phyloP scores from a whole-genome alignment of 2,888 invertebrate species.

The Dynastes grantii region DNA sequence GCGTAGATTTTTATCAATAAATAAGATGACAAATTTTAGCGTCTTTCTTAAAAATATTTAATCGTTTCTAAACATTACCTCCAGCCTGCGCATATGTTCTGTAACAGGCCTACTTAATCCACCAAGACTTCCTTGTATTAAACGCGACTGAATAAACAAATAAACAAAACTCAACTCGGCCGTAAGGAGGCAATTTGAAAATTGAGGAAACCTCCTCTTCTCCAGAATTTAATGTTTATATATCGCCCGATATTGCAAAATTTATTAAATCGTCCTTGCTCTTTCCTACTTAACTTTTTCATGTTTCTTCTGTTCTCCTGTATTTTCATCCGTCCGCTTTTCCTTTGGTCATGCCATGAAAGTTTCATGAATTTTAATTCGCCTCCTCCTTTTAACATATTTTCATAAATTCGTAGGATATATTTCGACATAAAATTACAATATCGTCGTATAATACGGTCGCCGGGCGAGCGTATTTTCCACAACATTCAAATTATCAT shows the following conservation, averaged over 20 bases:
- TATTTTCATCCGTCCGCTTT: neutral
- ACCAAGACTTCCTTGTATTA: too few relatives aligned
- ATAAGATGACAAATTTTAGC: too few relatives aligned
- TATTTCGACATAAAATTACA: constrained; percentile 43
- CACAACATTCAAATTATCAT: constrained; percentile 50
- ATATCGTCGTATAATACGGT: constrained; percentile 40
- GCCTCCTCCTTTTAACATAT: constrained; percentile 1
- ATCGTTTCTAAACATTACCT: too few relatives aligned
- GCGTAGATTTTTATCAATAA: too few relatives aligned
- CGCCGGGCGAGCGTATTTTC: constrained; percentile 32
- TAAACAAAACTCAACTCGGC: too few relatives aligned
- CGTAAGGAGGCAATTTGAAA: neutral
- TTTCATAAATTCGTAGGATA: constrained; percentile 32
- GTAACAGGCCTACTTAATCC: too few relatives aligned
- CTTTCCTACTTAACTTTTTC: neutral
- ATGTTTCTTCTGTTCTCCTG: neutral
- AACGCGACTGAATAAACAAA: too few relatives aligned
- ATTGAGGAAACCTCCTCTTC: neutral
- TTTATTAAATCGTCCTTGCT: constrained; percentile 13
- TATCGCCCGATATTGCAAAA: neutral
- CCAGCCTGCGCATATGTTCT: too few relatives aligned
- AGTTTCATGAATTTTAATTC: constrained; percentile 43
- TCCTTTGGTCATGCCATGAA: constrained; percentile 21
- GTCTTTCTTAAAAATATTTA: too few relatives aligned
- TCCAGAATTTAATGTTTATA: constrained; percentile 17